Conservation (phyloP, 30 jellyfish, hydroid and myxozoan species). For the Turritopsis rubra region DNA sequence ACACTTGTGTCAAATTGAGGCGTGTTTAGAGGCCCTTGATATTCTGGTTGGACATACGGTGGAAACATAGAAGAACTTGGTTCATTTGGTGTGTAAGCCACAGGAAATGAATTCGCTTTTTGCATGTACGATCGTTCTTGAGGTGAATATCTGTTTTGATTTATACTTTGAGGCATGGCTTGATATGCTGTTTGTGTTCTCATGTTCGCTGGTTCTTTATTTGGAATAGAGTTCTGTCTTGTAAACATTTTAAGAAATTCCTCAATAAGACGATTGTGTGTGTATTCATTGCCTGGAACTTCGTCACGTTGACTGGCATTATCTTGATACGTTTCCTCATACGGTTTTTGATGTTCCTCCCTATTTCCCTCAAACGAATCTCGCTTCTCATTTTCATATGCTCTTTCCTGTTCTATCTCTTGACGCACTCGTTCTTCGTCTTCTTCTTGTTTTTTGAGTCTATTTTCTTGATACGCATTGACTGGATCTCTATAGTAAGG, state of each 20-base stretch:
- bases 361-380: not conserved
- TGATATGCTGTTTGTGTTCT: not conserved
- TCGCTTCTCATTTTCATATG: not conserved
- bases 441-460: not conserved
- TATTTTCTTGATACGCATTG: not conserved
- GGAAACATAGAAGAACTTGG: not conserved
- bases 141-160: not conserved
- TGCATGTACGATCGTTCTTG: not conserved
- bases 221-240: not conserved
- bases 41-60: not conserved
- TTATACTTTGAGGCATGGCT: not conserved
- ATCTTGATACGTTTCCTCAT: not conserved
- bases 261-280: not conserved
- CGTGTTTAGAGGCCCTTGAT: not conserved
- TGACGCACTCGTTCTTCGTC: not conserved
- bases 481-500: constrained; percentile 1
- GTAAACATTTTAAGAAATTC: constrained; percentile 12
- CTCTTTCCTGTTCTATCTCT: constrained; percentile 3
- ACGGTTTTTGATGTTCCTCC: not conserved
- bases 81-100: not conserved
- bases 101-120: not conserved
- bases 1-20: not conserved
- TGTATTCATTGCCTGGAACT: constrained; percentile 1
- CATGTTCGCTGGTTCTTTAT: not conserved
- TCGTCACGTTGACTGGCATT: not conserved